phyloP scores from a whole-genome alignment of 2,113 vertebrate genomes.

The Pelmatolapia mariae region DNA sequence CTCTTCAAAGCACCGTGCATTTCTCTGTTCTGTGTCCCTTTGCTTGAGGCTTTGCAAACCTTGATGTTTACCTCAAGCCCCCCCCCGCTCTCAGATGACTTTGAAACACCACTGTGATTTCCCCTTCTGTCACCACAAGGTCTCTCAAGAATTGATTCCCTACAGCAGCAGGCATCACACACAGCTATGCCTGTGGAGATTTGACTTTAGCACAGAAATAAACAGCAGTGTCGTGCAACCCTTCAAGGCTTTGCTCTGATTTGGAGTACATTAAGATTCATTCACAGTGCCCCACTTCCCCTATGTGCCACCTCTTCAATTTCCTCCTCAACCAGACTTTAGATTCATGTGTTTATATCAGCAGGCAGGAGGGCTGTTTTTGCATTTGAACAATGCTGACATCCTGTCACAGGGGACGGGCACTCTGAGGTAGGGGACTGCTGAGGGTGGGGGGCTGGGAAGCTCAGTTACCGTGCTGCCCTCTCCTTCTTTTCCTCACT shows the following conservation, averaged over 20 bases:
- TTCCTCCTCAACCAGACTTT: conserved; percentile 51
- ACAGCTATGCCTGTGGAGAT: conserved; percentile 51
- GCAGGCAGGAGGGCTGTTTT: conserved; percentile 46
- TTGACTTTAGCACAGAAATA: conserved; percentile 63
- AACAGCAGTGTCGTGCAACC: conserved; percentile 52
- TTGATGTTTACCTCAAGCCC: conserved; percentile 51
- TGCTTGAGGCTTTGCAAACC: conserved; percentile 32
- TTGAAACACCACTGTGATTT: conserved; percentile 61
- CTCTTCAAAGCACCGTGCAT: background rate
- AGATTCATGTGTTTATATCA: conserved; percentile 55
- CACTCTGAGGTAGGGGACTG: background rate
- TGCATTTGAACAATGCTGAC: conserved; percentile 59
- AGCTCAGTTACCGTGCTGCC: background rate
- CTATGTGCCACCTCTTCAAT: conserved; percentile 53
- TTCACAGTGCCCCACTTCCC: conserved; percentile 50
- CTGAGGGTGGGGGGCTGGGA: background rate
- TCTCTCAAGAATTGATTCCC: conserved; percentile 63
- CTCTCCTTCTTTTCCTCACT: conserved; percentile 27
- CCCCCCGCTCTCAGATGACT: conserved; percentile 45
- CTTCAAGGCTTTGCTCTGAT: conserved; percentile 60
- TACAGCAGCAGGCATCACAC: conserved; percentile 57
- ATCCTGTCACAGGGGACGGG: conserved; percentile 52
- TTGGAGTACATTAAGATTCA: conserved; percentile 65
- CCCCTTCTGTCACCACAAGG: conserved; percentile 64
- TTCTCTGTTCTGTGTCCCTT: background rate